Conservation (phyloP, 2,113 vertebrate species). For the Edolisoma coerulescens region DNA sequence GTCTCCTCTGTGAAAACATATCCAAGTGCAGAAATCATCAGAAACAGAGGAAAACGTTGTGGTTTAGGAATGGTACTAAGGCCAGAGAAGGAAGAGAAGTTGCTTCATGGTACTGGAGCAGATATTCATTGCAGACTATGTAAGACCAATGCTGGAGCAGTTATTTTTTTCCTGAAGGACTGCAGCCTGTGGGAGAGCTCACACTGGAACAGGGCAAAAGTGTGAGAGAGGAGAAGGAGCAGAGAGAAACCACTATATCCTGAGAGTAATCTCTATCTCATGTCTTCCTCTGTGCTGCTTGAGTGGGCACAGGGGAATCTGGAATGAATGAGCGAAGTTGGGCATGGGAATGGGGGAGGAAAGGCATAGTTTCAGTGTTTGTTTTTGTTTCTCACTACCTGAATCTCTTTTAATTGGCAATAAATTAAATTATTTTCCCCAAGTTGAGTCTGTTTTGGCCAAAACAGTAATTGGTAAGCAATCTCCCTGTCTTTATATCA, state of each 20-base stretch:
- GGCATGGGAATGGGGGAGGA: neutral
- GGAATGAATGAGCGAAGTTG: neutral
- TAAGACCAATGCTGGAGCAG: neutral
- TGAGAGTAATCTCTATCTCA: neutral
- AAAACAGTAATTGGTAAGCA: neutral
- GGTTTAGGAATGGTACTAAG: neutral
- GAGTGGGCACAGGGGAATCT: neutral
- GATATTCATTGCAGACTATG: neutral
- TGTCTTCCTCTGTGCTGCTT: neutral
- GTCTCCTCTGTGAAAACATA: neutral
- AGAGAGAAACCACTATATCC: neutral
- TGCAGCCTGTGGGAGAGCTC: neutral
- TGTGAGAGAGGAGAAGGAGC: neutral
- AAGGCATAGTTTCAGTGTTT: neutral
- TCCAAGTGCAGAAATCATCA: neutral
- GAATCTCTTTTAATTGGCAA: neutral
- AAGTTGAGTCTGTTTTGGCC: neutral
- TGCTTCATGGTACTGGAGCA: neutral
- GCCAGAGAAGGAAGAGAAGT: neutral
- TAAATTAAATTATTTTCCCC: neutral
- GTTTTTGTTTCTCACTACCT: neutral
- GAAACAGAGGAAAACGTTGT: neutral
- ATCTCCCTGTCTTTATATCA: neutral
- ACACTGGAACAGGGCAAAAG: neutral
- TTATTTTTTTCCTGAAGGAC: neutral